These are phyloP conservation scores for Lasioglossum malachurum DNA, from an alignment of 2,888 invertebrate genomes.

Conservation along the genomic window DNA sequence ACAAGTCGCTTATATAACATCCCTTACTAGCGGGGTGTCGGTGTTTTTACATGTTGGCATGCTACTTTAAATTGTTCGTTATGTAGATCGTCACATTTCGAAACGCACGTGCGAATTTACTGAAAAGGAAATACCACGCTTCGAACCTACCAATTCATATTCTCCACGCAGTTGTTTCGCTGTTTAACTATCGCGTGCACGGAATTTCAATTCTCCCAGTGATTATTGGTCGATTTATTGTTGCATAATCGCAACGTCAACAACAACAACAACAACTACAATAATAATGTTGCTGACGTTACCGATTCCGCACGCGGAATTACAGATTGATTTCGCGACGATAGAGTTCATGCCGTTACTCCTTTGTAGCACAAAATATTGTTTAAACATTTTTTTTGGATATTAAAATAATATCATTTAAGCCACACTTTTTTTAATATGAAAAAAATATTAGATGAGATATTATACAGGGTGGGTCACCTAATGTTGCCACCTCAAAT, in stretches of 20 bases:
- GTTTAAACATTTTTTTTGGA: too few species aligned
- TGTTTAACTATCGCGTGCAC: background rate
- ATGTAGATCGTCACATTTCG: background rate
- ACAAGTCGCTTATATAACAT: constrained; percentile 1
- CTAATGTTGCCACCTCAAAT: too few species aligned
- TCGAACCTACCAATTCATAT: background rate
- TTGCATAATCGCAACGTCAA: background rate
- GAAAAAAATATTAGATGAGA: too few species aligned
- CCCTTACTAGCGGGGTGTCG: background rate
- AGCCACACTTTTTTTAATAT: too few species aligned
- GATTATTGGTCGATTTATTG: background rate
- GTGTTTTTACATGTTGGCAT: background rate
- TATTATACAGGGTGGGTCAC: too few species aligned
- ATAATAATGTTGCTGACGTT: background rate
- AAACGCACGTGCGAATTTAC: background rate
- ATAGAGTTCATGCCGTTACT: background rate
- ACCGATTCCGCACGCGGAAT: background rate
- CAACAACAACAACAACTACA: background rate
- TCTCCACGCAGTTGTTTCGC: background rate
- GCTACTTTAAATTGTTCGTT: background rate
- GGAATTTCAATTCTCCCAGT: background rate
- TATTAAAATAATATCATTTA: too few species aligned
- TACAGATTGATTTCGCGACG: background rate
- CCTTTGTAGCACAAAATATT: too few species aligned
- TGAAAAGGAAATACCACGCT: background rate